Conservation (phyloP, 1,140 invertebrate genomes). For the Nymphalis io region DNA sequence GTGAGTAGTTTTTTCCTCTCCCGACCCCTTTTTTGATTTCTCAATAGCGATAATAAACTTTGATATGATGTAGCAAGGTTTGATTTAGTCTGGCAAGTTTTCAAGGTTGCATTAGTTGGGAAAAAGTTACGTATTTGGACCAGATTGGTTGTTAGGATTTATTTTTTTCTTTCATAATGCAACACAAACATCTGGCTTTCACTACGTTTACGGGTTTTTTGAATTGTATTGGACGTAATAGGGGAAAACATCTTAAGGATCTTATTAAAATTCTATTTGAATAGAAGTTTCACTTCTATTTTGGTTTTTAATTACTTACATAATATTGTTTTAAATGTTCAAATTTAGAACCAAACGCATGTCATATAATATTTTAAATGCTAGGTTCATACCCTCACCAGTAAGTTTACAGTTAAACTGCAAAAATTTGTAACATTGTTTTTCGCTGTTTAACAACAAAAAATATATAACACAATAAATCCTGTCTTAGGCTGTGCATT, state of each 20-base stretch:
- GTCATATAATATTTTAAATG: no score
- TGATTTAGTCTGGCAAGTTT: background rate
- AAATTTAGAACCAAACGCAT: no score
- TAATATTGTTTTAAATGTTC: no score
- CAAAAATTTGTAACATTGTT: no score
- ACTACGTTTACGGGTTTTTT: background rate
- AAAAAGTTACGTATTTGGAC: slow-evolving; percentile 16
- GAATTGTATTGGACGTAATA: background rate
- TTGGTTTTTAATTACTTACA: no score
- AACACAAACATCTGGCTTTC: slow-evolving; percentile 18
- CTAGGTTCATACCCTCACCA: no score
- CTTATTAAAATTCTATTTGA: no score
- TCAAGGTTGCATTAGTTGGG: slow-evolving; percentile 4
- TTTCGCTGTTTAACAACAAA: no score
- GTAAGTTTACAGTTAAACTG: no score
- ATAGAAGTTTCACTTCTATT: no score
- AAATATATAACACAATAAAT: no score
- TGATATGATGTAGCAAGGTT: slow-evolving; percentile 13
- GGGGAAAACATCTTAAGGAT: background rate
- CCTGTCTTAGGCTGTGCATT: no score
- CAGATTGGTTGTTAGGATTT: slow-evolving; percentile 25
- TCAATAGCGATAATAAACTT: slow-evolving; percentile 7
- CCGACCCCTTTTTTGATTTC: slow-evolving; percentile 13
- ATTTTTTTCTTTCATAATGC: slow-evolving; percentile 13
- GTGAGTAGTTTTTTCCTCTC: slow-evolving; percentile 12